Base-by-base conservation (phyloP, 30 jellyfish, hydroid and myxozoan genomes). In the Nemopilema nomurai region DNA sequence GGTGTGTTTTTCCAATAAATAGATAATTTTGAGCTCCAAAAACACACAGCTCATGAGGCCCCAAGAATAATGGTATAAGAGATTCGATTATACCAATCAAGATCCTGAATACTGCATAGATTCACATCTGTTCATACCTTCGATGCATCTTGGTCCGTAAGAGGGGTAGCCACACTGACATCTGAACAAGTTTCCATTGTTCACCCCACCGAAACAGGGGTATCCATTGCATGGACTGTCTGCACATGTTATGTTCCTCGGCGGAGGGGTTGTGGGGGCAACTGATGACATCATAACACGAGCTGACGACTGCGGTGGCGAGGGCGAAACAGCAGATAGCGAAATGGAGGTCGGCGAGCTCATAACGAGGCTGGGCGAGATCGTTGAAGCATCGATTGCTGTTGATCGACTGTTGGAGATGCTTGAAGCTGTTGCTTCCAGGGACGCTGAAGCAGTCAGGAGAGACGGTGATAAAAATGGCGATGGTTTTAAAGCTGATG, bases 81-180 rank as follows among this genome's bases (percentile, higher is more conserved):
- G n/a, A n/a, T n/a, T n/a, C n/a, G n/a, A n/a, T 41, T 41, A 41
- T 41, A 41, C 13, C 57, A 13, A 41, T 41, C 13, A 3, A 3
- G 9, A 6, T 6, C 6, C 57, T 3, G 57, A 41, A 41, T 41
- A 41, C 6, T 3, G 13, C 6, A 41, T 41, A 41, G 13, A 13
- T 6, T 41, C 9, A 3, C 57, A 3, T 41, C n/a, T n/a, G 13
- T 19, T n/a, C 84, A 7, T 87, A 87, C 98, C 98, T 74, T 73
- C 76, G n/a, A 71, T 74, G 69, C 98, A 92, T 77, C 98, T 92
- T 73, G 98, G 96, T 63, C 92, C 92, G 63, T 80, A 85, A 0
- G 96, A 52, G 9, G 98, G 98, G 52, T 78, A 70, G 1, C 91
- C 94, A 63, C 98, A 92, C 22, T 62, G 77, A 74, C 98, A 92